Conservation (phyloP, 2,113 vertebrate genomes). For the Anarrhichthys ocellatus region DNA sequence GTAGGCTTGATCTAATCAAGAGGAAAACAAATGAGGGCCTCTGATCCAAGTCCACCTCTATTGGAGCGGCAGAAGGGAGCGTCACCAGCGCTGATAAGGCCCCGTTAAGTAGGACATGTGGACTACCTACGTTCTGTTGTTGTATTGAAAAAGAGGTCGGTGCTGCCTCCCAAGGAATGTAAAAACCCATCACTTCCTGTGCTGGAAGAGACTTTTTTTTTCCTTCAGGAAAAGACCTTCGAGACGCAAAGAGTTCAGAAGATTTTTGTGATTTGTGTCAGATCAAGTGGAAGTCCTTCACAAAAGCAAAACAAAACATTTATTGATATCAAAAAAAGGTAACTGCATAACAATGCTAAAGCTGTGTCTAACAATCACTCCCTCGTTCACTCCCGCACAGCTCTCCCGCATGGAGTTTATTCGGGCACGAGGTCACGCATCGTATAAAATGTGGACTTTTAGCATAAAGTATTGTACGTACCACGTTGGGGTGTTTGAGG, state of each 20-base stretch:
- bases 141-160: not conserved
- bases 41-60: slow-evolving; percentile 34
- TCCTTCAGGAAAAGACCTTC: slow-evolving; percentile 3
- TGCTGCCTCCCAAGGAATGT: not conserved
- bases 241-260: not conserved
- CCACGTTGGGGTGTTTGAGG: not conserved
- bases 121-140: not conserved
- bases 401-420: too few species aligned
- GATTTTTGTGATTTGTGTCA: not conserved
- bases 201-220: not conserved
- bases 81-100: slow-evolving; percentile 31
- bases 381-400: not conserved
- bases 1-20: slow-evolving; percentile 35
- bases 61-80: slow-evolving; percentile 2
- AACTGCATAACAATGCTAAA: not conserved
- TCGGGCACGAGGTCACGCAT: not conserved
- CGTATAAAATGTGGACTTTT: not conserved
- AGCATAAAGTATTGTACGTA: not conserved
- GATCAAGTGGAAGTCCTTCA: not conserved
- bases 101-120: not conserved
- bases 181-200: not conserved
- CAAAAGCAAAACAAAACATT: not conserved
- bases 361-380: not conserved
- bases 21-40: not conserved
- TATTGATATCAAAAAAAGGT: not conserved